Evolutionary conservation across 2,113 vertebrate species (phyloP).

Genomic region (Lamprotornis superbus): DNA sequence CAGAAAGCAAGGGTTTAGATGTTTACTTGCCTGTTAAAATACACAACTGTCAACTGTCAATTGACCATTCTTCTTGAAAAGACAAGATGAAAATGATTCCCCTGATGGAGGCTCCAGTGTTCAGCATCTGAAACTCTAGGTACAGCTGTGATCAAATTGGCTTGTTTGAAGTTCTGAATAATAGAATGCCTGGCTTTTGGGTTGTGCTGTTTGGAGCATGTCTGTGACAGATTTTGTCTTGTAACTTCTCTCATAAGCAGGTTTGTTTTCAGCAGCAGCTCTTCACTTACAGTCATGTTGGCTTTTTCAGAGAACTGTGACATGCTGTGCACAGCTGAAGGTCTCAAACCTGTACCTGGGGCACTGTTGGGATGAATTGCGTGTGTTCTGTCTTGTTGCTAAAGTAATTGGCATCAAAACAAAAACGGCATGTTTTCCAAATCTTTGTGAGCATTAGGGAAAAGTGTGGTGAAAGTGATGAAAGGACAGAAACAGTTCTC

Average conservation of each 20-base stretch:
- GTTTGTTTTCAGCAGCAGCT: slow-evolving; percentile 50
- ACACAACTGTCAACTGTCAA: slow-evolving; percentile 10
- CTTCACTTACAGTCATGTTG: slow-evolving; percentile 3
- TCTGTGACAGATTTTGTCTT: background rate
- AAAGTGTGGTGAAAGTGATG: background rate
- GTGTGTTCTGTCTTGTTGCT: background rate
- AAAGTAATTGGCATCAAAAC: background rate
- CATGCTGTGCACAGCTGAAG: background rate
- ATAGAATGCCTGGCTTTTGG: slow-evolving; percentile 35
- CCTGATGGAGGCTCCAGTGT: background rate
- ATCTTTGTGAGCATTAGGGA: background rate
- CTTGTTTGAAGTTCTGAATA: slow-evolving; percentile 1
- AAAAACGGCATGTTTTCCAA: background rate
- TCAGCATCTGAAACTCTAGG: slow-evolving; percentile 27
- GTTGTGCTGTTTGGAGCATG: slow-evolving; percentile 45
- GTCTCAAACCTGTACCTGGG: slow-evolving; percentile 15
- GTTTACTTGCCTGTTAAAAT: slow-evolving; percentile 47
- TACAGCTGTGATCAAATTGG: slow-evolving; percentile 4
- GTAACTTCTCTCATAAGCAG: slow-evolving; percentile 45
- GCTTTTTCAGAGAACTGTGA: slow-evolving; percentile 47
- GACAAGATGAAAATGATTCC: background rate
- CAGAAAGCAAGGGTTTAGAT: slow-evolving; percentile 41
- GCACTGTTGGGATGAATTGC: background rate
- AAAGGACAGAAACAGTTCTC: background rate
- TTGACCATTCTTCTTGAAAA: slow-evolving; percentile 11